Evolutionary conservation across 64 coral and sea anemone genomes (phyloP).

Genomic region (Montipora foliosa): DNA sequence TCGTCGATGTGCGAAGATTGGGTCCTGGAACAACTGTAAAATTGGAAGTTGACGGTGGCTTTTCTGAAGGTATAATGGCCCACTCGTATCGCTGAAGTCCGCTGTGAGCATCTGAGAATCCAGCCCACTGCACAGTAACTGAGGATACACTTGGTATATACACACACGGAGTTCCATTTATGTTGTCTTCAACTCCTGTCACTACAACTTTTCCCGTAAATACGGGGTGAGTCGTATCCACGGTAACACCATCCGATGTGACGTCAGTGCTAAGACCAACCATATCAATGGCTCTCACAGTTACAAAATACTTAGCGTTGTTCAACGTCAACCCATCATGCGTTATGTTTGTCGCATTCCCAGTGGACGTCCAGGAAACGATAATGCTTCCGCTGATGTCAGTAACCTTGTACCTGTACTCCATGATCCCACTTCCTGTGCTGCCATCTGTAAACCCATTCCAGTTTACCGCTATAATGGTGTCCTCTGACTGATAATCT

Average conservation of each 20-base stretch:
- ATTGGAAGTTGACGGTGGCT: not conserved
- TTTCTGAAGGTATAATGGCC: not conserved
- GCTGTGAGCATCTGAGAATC: slow-evolving; percentile 44
- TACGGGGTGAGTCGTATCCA: no score
- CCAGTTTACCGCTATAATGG: slow-evolving; percentile 83
- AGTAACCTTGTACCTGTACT: slow-evolving; percentile 70
- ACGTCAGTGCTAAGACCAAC: no score
- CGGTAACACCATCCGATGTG: no score
- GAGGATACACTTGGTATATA: slow-evolving; percentile 16
- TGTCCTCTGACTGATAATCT: slow-evolving; percentile 43
- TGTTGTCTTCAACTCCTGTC: slow-evolving; percentile 21
- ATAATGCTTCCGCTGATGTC: slow-evolving; percentile 1
- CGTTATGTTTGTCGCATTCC: slow-evolving; percentile 30
- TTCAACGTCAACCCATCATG: slow-evolving; percentile 62
- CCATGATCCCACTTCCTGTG: slow-evolving; percentile 37
- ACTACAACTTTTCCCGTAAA: slow-evolving; percentile 66
- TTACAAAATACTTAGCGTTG: slow-evolving; percentile 66
- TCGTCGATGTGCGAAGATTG: no score
- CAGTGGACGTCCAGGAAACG: not conserved
- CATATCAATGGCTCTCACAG: no score
- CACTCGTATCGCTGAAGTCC: no score
- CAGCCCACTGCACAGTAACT: slow-evolving; percentile 48
- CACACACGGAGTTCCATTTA: slow-evolving; percentile 18
- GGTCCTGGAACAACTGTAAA: slow-evolving; percentile 8
- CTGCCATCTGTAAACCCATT: slow-evolving; percentile 82